Evolutionary conservation across 2,113 vertebrate genomes (phyloP), one percentile per base, ranked within the genome.

Genomic region (Lagopus muta): DNA sequence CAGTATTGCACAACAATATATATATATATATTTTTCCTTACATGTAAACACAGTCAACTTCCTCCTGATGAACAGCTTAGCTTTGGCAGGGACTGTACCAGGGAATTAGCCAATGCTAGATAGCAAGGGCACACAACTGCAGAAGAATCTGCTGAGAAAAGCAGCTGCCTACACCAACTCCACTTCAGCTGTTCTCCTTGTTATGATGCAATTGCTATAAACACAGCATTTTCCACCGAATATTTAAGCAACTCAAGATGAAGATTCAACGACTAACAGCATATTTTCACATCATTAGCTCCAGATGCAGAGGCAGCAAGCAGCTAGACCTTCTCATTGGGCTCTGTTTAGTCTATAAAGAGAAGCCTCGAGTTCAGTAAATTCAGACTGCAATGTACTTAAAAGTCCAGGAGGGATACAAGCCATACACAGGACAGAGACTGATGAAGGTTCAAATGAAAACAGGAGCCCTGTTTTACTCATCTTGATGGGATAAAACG

Each of bases 201-300:
- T 80, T 90, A 73, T 81, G 82, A 96, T 81, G 65, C 1, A 10
- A 75, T 80, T 94, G 79, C 80, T 94, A 90, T 88, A 94, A 94
- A 86, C 73, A 19, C 0, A 0, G 69, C 66, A 81, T 57, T 57
- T 83, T 94, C 82, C 43, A 12, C 43, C 61, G 92, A 96, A 83
- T 78, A 91, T 60, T 94, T 80, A 80, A 91, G 36, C 17, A 4
- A 43, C 55, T 65, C 6, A 32, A 88, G 60, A 94, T 75, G n/a
- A 91, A 67, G 69, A 67, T 65, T 57, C 70, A 74, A 67, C 64
- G 74, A 80, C 72, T 66, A 80, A 84, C 30, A 88, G 55, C 15
- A 76, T 30, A 12, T 74, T 82, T 73, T 18, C 84, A 70, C 28
- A 71, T 80, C 13, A 16, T 61, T 75, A 90, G 11, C 34, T 60